Conservation (phyloP, 2,888 invertebrate species). For the Microctonus brassicae region DNA sequence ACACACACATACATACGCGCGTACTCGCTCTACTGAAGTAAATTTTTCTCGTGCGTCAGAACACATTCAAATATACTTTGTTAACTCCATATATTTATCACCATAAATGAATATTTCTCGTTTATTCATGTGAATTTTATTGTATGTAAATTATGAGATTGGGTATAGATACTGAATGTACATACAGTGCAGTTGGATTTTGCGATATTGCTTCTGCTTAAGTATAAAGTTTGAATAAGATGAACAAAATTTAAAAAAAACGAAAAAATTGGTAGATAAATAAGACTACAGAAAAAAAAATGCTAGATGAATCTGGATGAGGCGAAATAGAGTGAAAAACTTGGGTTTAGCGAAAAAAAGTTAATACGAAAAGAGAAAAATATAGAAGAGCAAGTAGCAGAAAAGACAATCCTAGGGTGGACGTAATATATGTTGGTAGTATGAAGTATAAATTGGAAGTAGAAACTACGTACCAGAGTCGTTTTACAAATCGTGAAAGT, state of each 20-base stretch:
- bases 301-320: slow-evolving; percentile 9
- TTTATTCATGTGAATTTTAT: slow-evolving; percentile 36
- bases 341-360: too few relatives aligned
- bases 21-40: neutral
- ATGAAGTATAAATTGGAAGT: slow-evolving; percentile 57
- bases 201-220: slow-evolving; percentile 21
- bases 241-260: neutral
- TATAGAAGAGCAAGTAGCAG: neutral
- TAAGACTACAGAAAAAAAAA: slow-evolving; percentile 29
- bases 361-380: too few relatives aligned
- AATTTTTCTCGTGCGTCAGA: neutral
- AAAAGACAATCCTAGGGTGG: slow-evolving; percentile 12
- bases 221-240: neutral
- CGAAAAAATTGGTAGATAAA: slow-evolving; percentile 1
- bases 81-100: neutral
- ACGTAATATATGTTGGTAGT: slow-evolving; percentile 48
- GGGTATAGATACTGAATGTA: neutral
- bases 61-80: neutral
- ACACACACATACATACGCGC: too few relatives aligned
- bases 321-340: neutral
- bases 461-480: slow-evolving; percentile 20
- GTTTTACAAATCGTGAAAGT: neutral
- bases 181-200: neutral
- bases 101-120: slow-evolving; percentile 19
- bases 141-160: slow-evolving; percentile 34